Conservation (phyloP, 2,113 vertebrate species). For the Rostratula benghalensis region DNA sequence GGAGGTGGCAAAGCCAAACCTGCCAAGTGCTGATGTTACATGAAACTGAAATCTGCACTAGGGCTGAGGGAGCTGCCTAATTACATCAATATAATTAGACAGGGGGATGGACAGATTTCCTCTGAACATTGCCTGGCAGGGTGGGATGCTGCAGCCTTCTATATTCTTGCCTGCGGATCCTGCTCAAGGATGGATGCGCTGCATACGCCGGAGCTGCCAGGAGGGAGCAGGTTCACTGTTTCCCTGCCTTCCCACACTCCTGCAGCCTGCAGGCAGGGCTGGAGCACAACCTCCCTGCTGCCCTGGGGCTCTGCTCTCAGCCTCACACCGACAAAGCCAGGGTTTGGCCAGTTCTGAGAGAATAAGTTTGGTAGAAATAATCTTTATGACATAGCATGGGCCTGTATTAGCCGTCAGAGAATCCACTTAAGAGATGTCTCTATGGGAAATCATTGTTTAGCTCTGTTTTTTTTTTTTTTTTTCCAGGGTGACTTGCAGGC, state of each 20-base stretch:
- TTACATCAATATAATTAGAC: not conserved
- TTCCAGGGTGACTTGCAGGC: too few species aligned
- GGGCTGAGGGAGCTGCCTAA: not conserved
- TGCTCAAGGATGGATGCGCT: not conserved
- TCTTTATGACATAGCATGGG: too few species aligned
- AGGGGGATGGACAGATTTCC: not conserved
- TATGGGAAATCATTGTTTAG: too few species aligned
- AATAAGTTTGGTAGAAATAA: too few species aligned
- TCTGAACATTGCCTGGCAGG: not conserved
- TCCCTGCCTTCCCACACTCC: not conserved
- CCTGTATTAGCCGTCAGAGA: too few species aligned
- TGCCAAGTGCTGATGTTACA: not conserved
- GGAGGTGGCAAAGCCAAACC: not conserved
- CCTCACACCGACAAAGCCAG: not conserved
- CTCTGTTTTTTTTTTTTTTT: too few species aligned
- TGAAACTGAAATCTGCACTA: not conserved
- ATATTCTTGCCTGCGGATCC: not conserved
- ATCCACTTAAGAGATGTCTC: too few species aligned
- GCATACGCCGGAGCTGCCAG: not conserved
- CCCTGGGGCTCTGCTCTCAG: not conserved
- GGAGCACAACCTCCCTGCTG: not conserved
- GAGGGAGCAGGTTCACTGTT: not conserved
- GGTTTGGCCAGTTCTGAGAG: not conserved
- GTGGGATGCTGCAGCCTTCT: not conserved
- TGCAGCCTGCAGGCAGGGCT: not conserved